Evolutionary conservation across 37 sponge, comb jelly and placozoan species (phyloP).

Genomic region (Halisarca cf. caerulea): DNA sequence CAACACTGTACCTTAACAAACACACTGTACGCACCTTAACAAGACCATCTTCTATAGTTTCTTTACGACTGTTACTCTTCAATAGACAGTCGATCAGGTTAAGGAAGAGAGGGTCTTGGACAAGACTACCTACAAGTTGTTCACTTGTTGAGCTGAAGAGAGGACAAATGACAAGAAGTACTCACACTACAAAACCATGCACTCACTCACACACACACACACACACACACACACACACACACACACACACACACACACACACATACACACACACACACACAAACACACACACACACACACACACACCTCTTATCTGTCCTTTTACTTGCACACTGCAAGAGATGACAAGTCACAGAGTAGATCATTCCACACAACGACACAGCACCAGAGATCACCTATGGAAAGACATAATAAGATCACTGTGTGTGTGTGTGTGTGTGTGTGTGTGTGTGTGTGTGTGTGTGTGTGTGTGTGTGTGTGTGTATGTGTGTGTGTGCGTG

Average conservation of each 20-base stretch:
- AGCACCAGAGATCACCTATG: neutral
- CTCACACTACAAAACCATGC: too few species aligned
- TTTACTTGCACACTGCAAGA: neutral
- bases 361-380: neutral
- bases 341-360: neutral
- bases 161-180: too few species aligned
- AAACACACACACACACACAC: neutral
- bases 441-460: neutral
- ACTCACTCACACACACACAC: neutral
- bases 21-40: too few species aligned
- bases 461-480: constrained; percentile 8
- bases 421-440: neutral
- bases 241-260: neutral
- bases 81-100: too few species aligned
- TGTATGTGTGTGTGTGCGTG: constrained; percentile 20
- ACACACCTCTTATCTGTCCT: neutral
- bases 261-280: neutral
- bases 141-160: too few species aligned
- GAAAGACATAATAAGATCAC: neutral
- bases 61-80: too few species aligned
- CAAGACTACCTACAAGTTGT: too few species aligned
- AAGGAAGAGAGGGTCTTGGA: too few species aligned
- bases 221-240: neutral
- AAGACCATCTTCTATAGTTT: too few species aligned
- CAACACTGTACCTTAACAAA: too few species aligned